phyloP scores from a whole-genome alignment of 2,113 vertebrate genomes.

The Corythornis vintsioides region DNA sequence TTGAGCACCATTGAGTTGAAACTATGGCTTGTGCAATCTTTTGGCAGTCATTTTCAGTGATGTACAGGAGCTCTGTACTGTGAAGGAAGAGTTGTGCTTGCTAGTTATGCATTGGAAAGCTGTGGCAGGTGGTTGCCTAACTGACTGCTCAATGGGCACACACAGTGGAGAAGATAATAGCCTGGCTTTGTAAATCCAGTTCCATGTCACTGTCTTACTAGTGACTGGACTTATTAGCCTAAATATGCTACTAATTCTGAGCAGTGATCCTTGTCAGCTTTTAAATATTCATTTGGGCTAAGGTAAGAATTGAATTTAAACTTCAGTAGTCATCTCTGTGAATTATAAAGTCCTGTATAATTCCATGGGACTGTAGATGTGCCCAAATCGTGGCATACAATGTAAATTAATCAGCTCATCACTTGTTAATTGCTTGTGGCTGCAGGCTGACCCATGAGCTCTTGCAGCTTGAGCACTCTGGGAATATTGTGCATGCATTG shows the following conservation, averaged over 20 bases:
- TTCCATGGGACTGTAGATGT: neutral
- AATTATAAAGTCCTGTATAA: neutral
- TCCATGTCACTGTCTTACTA: neutral
- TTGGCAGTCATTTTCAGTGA: neutral
- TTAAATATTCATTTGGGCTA: neutral
- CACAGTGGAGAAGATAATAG: neutral
- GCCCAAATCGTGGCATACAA: neutral
- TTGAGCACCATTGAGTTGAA: neutral
- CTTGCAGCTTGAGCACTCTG: neutral
- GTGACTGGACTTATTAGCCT: neutral
- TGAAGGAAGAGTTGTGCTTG: neutral
- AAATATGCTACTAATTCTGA: neutral
- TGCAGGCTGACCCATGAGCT: neutral
- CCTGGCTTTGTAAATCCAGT: neutral
- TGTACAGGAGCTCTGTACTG: neutral
- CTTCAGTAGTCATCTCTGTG: neutral
- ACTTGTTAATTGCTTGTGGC: neutral
- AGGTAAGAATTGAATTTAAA: neutral
- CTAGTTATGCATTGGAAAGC: neutral
- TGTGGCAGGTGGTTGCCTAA: neutral
- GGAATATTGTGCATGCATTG: neutral
- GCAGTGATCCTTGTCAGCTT: neutral
- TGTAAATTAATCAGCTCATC: neutral
- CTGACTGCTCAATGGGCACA: neutral
- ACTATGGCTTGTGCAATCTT: neutral